These are phyloP conservation scores for Anthophora plumipes DNA, from an alignment of 2,888 invertebrate genomes.

Conservation along the genomic window DNA sequence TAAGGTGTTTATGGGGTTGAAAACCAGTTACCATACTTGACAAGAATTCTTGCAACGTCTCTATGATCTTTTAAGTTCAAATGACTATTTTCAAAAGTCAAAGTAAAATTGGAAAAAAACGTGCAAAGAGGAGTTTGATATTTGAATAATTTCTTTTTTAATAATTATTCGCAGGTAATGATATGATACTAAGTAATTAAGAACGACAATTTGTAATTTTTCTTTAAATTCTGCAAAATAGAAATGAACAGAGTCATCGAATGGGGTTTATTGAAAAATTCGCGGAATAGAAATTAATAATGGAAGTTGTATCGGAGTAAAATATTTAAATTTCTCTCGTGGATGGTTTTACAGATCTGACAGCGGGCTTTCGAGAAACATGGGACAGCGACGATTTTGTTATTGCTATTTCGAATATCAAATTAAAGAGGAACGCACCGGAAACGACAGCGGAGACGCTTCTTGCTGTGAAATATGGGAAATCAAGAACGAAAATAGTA, in stretches of 20 bases:
- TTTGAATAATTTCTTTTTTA: too few relatives aligned
- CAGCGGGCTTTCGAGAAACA: conserved; percentile 85
- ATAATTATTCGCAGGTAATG: too few relatives aligned
- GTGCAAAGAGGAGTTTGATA: too few relatives aligned
- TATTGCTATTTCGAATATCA: conserved; percentile 86
- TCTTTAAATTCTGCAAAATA: too few relatives aligned
- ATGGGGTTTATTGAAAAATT: too few relatives aligned
- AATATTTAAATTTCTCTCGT: too few relatives aligned
- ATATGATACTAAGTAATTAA: too few relatives aligned
- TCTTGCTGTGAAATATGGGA: conserved; percentile 86
- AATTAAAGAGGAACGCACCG: conserved; percentile 84
- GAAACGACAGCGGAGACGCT: conserved; percentile 85
- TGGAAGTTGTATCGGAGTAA: too few relatives aligned
- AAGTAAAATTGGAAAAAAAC: too few relatives aligned
- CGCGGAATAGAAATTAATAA: too few relatives aligned
- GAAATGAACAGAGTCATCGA: too few relatives aligned
- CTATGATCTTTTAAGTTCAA: conserved; percentile 71
- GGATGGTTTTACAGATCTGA: conserved; percentile 84
- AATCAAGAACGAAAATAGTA: conserved; percentile 86
- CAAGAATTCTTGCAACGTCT: conserved; percentile 68
- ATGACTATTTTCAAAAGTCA: conserved; percentile 22
- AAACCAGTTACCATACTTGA: conserved; percentile 72
- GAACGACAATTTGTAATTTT: too few relatives aligned
- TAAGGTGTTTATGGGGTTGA: conserved; percentile 40
- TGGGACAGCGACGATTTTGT: conserved; percentile 86